phyloP scores from a whole-genome alignment of 1,140 invertebrate genomes.

The Penaeus indicus region DNA sequence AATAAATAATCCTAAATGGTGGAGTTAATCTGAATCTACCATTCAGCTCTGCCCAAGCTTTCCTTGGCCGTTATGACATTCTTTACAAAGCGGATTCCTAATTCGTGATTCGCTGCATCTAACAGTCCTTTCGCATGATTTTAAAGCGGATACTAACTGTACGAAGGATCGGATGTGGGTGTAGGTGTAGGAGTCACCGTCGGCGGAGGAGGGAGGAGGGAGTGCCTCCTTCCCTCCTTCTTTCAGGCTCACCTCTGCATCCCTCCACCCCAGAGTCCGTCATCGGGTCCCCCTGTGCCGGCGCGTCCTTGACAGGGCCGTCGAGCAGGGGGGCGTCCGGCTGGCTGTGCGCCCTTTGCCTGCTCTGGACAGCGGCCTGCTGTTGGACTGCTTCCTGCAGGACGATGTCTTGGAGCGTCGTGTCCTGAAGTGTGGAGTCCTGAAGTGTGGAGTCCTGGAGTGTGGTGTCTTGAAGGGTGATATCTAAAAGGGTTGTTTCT shows the following conservation, averaged over 20 bases:
- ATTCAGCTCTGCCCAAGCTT: no score
- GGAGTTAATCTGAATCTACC: no score
- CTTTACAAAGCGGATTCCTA: no score
- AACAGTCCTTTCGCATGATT: no score
- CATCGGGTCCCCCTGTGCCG: background rate
- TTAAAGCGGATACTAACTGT: background rate
- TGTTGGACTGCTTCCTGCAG: background rate
- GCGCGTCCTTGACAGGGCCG: background rate
- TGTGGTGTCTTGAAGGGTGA: background rate
- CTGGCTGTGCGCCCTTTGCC: no score
- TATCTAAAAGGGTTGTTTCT: no score
- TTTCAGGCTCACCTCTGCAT: conserved; percentile 29
- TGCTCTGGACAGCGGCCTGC: background rate
- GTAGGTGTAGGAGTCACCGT: conserved; percentile 13
- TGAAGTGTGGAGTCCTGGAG: conserved; percentile 17
- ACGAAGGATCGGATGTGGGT: background rate
- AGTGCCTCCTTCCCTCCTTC: conserved; percentile 2
- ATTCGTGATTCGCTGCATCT: no score
- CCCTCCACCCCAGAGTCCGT: conserved; percentile 44
- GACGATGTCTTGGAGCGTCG: conserved; percentile 13
- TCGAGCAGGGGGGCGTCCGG: conserved; percentile 24
- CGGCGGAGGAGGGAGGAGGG: background rate
- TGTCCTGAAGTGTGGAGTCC: conserved; percentile 6
- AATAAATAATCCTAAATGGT: no score
- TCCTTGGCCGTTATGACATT: no score